phyloP scores from a whole-genome alignment of 1,140 invertebrate species.

The Thalassaphorura encarpata region DNA sequence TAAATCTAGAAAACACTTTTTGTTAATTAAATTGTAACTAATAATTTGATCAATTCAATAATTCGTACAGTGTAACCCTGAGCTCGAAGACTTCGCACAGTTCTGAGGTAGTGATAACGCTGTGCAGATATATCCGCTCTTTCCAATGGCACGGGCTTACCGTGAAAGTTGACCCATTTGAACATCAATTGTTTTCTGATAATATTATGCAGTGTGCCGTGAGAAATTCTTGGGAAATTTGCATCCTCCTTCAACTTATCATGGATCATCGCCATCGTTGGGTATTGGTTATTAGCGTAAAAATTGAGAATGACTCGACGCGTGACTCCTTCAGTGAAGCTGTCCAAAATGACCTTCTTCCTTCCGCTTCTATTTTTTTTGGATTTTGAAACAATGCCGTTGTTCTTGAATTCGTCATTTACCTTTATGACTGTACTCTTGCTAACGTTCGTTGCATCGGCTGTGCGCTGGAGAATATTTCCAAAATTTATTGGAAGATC shows the following conservation, averaged over 20 bases:
- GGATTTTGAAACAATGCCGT: neutral
- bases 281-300: neutral
- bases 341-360: neutral
- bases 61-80: neutral
- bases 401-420: neutral
- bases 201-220: neutral
- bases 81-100: neutral
- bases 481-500: neutral
- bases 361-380: neutral
- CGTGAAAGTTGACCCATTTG: neutral
- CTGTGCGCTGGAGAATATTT: neutral
- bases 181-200: constrained; percentile 1
- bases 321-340: constrained; percentile 2
- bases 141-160: constrained; percentile 5
- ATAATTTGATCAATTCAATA: neutral
- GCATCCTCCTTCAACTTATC: neutral
- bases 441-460: neutral
- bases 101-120: neutral
- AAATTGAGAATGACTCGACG: neutral
- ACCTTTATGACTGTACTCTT: neutral
- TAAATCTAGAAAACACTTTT: neutral
- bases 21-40: neutral
- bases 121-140: neutral
- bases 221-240: neutral
- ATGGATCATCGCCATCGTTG: neutral